Base-by-base conservation (phyloP, 1,140 invertebrate genomes). In the Drosophila arawakana region DNA sequence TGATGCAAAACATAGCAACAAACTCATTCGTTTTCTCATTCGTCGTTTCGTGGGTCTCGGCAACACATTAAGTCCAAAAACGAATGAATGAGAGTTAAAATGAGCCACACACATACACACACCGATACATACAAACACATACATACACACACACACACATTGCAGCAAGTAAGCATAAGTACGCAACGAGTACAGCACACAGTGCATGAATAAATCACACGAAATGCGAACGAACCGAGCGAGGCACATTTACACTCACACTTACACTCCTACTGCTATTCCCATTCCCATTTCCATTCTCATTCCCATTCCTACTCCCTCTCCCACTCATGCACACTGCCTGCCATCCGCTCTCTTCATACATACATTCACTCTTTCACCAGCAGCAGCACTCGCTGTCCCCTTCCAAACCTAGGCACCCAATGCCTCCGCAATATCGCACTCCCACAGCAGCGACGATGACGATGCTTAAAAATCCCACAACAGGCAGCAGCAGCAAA, bases 1-100 rank as follows among this genome's bases (percentile, higher is more conserved):
- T 65, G 74, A 73, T 73, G 70, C 74, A 77, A 76, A 73, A 73
- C 70, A 77, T 60, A 80, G 61, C 70, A 73, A 80, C 73, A 79
- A 89, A 89, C 85, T 89, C 85, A 88, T 89, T 89, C 84, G 84
- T 89, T 88, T 83, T 82, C 73, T 82, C 84, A 88, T 88, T 88
- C 83, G 83, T 89, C 80, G 82, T 77, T 85, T 83, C 68, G 70
- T 76, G 59, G 73, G 73, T 55, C 47, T 58, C 67, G 67, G 73
- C 76, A 82, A 79, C 83, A 88, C 83, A 86, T 86, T 82, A 79
- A 80, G 76, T 86, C 81, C 67, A 77, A 74, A 88, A 78, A 88
- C 83, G 83, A 88, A 89, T 88, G 84, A 80, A 88, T 89, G 81
- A 89, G 84, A 89, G 84, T 88, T 89, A 89, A 89, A 89, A 89